A percentile compares a stretch with the other conserved stretches of the same genome.
These are phyloP conservation scores for Mugil cephalus DNA, from an alignment of 2,113 vertebrate species.

Conservation along the genomic window DNA sequence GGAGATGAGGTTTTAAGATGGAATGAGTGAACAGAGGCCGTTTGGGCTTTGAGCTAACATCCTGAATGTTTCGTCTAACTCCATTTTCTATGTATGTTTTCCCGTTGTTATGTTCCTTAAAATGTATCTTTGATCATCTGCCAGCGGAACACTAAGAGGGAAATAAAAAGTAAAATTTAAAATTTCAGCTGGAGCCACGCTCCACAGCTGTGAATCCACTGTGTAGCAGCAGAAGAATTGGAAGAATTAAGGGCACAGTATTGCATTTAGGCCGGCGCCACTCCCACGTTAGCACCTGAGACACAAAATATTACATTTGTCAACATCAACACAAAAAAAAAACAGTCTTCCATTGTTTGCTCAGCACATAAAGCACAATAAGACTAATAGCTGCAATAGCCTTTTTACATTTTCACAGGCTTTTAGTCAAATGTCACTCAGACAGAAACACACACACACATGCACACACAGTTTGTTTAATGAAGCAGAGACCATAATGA, in stretches of 20 bases:
- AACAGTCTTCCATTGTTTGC: too few relatives aligned
- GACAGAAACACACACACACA: too few relatives aligned
- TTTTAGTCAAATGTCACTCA: constrained; percentile 11
- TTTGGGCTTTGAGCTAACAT: constrained; percentile 55
- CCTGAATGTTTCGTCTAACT: constrained; percentile 47
- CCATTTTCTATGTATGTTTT: constrained; percentile 30
- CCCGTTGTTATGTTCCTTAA: constrained; percentile 10
- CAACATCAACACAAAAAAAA: not conserved
- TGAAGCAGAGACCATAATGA: too few relatives aligned
- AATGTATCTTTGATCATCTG: constrained; percentile 36
- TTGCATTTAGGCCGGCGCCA: too few relatives aligned
- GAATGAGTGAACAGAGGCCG: constrained; percentile 30
- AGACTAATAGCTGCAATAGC: not conserved
- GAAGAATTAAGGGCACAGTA: too few relatives aligned
- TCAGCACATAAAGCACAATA: not conserved
- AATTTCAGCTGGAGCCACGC: not conserved
- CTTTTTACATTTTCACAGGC: not conserved
- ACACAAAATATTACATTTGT: too few relatives aligned
- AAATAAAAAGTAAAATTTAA: not conserved
- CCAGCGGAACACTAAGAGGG: not conserved
- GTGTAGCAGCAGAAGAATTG: too few relatives aligned
- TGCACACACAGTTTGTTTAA: too few relatives aligned
- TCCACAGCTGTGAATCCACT: too few relatives aligned
- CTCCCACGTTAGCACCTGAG: too few relatives aligned
- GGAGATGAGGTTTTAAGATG: constrained; percentile 66